Evolutionary conservation across 2,797 vertebrate species (phyloP), one percentile per base, ranked within the genome.

Genomic region (Anguilla obscura): DNA sequence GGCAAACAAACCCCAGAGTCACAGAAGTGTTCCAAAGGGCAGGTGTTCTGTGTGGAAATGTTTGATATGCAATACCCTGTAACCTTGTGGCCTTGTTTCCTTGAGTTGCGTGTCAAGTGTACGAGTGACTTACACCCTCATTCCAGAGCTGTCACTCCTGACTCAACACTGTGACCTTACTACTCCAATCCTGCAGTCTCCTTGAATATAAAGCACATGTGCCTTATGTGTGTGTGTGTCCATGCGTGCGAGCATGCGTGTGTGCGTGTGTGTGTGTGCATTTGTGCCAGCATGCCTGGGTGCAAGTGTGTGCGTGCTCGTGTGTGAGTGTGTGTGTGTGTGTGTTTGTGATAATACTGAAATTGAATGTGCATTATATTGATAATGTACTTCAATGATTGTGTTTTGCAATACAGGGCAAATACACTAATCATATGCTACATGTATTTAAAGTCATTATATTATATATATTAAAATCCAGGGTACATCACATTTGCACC

Each of bases 111-210:
- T 90, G 90, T 91, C 90, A 92, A 93, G 91, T 93, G 94, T 92
- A 92, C 92, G 90, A 94, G 93, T 96, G 93, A 96, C 94, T 96
- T 96, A 95, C 94, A 92, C 94, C 94, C 95, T 96, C 93, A 96
- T 95, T 96, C 96, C 94, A 94, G 92, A 95, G 93, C 94, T 95
- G 95, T 95, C 95, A 95, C 93, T 96, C 94, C 92, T 93, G 94
- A 92, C 93, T 94, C 93, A 94, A 94, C 94, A 95, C 93, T 91
- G 91, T 96, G 95, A 96, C 95, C 96, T 93, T 91, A 91, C 93
- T 93, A 94, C 93, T 92, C 91, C 92, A 90, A 94, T 93, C 94
- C 92, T 93, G 91, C 91, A 93, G 45, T 87, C 91, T 92, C 89
- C 89, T 91, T 95, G 93, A 95, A 95, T 95, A 95, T 95, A 94